phyloP scores from a whole-genome alignment of 2,113 vertebrate genomes.

The Cranoglanis bouderius region DNA sequence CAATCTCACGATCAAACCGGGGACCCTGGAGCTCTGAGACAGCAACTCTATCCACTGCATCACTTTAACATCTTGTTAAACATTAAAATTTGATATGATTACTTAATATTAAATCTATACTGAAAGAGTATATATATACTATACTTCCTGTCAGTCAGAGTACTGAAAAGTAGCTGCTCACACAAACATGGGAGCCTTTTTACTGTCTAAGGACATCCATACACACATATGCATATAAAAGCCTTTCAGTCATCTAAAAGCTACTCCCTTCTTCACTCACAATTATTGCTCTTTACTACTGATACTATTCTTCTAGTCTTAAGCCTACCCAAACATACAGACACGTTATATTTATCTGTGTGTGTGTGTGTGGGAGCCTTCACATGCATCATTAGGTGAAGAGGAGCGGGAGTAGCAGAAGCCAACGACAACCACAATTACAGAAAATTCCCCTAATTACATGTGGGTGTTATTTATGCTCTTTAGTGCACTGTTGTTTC shows the following conservation, averaged over 20 bases:
- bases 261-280: neutral
- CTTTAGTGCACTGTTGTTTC: neutral
- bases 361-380: neutral
- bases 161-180: neutral
- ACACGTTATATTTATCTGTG: neutral
- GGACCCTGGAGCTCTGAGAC: neutral
- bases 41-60: neutral
- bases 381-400: neutral
- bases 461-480: neutral
- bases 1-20: neutral
- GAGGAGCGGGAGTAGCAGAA: neutral
- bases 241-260: neutral
- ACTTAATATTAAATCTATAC: neutral
- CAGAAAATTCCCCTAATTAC: slow-evolving; percentile 3
- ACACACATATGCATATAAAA: neutral
- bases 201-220: neutral
- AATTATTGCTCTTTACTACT: neutral
- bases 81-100: neutral
- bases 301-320: neutral
- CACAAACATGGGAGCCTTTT: neutral
- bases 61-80: neutral
- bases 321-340: neutral
- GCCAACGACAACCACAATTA: neutral
- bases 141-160: neutral
- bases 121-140: neutral